Evolutionary conservation across 2,888 invertebrate genomes (phyloP).

Genomic region (Hypomecis atomaria): DNA sequence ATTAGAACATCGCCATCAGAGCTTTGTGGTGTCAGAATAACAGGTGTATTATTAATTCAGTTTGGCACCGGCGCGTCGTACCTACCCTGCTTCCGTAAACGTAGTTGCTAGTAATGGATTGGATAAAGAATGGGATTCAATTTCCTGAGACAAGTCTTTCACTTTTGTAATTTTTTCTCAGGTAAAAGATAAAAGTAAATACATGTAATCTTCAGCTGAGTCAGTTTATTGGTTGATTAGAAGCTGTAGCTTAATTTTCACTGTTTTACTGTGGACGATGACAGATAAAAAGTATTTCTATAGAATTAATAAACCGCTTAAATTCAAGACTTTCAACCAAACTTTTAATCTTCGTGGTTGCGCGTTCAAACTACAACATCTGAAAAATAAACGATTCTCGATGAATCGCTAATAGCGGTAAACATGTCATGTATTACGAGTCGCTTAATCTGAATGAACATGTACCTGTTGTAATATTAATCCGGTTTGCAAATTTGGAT

Average conservation of each 20-base stretch:
- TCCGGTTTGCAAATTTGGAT: conserved; percentile 41
- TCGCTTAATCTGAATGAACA: conserved; percentile 9
- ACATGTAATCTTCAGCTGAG: neutral
- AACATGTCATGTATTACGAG: conserved; percentile 1
- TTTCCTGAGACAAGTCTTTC: conserved; percentile 57
- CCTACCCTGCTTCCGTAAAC: conserved; percentile 38
- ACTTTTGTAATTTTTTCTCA: conserved; percentile 40
- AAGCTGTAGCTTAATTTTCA: too few species aligned
- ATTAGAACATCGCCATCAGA: conserved; percentile 11
- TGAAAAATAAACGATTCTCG: too few species aligned
- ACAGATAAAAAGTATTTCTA: too few species aligned
- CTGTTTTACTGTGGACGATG: too few species aligned
- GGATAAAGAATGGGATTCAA: conserved; percentile 53
- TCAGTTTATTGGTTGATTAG: too few species aligned
- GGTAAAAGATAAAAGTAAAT: conserved; percentile 33
- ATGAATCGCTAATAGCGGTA: neutral
- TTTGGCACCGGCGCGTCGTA: conserved; percentile 21
- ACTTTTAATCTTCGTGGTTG: too few species aligned
- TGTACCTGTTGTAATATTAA: conserved; percentile 25
- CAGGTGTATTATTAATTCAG: conserved; percentile 38
- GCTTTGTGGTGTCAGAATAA: conserved; percentile 18
- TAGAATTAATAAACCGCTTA: too few species aligned
- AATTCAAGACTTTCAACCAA: too few species aligned
- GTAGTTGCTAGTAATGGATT: conserved; percentile 47
- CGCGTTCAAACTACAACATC: too few species aligned